Percentiles rank a stretch among this genome's conserved stretches.
These are phyloP conservation scores for Oncorhynchus clarkii DNA, from an alignment of 2,113 vertebrate species.

Conservation along the genomic window DNA sequence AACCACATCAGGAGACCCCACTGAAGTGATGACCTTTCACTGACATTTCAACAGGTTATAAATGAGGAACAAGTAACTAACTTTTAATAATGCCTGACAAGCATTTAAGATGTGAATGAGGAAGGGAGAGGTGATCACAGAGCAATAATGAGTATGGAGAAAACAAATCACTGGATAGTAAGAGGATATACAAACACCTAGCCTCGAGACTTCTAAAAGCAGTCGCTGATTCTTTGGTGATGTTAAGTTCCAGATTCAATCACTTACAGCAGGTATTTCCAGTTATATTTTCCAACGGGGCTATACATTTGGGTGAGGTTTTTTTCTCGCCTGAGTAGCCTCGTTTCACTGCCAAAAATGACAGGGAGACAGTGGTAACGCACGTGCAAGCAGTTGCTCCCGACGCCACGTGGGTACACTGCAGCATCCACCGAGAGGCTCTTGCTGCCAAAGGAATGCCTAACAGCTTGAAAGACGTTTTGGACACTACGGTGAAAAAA, in stretches of 20 bases:
- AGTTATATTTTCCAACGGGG: no score
- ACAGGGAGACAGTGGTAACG: no score
- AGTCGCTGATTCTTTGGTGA: not conserved
- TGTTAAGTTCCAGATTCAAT: not conserved
- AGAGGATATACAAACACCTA: not conserved
- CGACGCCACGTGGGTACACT: no score
- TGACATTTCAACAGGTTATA: constrained; percentile 14
- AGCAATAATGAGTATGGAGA: not conserved
- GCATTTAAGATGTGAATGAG: not conserved
- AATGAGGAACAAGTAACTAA: constrained; percentile 25
- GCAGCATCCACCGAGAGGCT: no score
- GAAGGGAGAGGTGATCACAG: not conserved
- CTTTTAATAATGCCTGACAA: constrained; percentile 11
- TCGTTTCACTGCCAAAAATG: no score
- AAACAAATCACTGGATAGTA: not conserved
- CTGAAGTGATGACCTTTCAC: not conserved
- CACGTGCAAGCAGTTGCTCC: no score
- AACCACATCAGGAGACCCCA: no score
- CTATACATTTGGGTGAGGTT: no score
- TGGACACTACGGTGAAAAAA: no score
- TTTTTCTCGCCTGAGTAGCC: no score
- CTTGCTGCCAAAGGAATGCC: no score
- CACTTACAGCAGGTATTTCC: not conserved
- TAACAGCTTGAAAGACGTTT: no score
- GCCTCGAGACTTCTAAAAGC: not conserved